Percentiles rank a stretch among this genome's conserved stretches.
Conservation (phyloP, 2,888 invertebrate genomes). For the Platycnemis pennipes region DNA sequence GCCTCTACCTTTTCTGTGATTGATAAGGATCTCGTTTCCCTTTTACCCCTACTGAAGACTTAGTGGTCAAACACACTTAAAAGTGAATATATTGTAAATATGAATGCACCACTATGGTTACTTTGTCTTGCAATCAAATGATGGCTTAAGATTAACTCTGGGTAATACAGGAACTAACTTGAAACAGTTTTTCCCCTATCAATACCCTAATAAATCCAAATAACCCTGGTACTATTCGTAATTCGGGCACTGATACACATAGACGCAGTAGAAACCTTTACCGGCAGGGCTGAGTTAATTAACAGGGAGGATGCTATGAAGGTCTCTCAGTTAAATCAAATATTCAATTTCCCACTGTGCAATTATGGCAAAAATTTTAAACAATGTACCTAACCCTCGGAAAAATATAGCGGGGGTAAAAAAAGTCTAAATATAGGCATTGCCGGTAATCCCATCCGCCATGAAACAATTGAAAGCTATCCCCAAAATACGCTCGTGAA, state of each 20-base stretch:
- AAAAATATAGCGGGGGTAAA: not conserved
- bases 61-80: no score
- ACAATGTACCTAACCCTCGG: not conserved
- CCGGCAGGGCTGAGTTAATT: not conserved
- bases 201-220: no score
- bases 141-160: no score
- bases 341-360: not conserved
- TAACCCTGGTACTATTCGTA: no score
- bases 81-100: no score
- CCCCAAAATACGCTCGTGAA: not conserved
- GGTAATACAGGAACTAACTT: no score
- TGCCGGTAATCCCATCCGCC: not conserved
- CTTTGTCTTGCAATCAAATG: no score
- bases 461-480: not conserved
- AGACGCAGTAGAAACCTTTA: not conserved
- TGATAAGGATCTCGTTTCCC: no score
- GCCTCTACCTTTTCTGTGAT: no score
- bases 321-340: not conserved
- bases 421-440: not conserved
- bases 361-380: not conserved
- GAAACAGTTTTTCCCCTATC: no score
- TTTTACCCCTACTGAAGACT: no score
- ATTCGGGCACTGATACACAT: not conserved
- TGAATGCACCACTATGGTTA: no score
- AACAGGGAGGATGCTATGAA: not conserved